Evolutionary conservation across 1,140 invertebrate genomes (phyloP).

Genomic region (Orius insidiosus): DNA sequence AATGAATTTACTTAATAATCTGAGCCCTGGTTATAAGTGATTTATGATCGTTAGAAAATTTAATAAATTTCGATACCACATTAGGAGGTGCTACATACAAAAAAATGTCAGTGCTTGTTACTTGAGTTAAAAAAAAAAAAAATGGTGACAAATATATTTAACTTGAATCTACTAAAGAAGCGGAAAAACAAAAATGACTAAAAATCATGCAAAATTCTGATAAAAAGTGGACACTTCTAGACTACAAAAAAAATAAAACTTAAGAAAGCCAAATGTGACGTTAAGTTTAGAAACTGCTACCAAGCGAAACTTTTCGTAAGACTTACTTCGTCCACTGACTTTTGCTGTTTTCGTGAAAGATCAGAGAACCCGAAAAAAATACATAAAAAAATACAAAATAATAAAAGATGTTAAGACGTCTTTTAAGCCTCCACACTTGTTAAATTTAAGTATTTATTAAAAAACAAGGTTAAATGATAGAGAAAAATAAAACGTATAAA

Average conservation of each 20-base stretch:
- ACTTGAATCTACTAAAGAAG: too few relatives aligned
- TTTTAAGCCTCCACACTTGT: too few relatives aligned
- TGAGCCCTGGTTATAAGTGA: too few relatives aligned
- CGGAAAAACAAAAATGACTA: not conserved
- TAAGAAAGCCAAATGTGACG: not conserved
- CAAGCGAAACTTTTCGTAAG: constrained; percentile 4
- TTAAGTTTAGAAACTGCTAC: constrained; percentile 11
- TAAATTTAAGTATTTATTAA: too few relatives aligned
- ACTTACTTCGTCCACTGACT: constrained; percentile 44
- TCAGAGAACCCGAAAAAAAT: constrained; percentile 19
- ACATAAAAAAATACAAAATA: constrained; percentile 1
- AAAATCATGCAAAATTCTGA: not conserved
- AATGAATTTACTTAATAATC: too few relatives aligned
- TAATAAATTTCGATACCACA: not conserved
- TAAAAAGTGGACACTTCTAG: not conserved
- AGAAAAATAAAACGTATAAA: not conserved
- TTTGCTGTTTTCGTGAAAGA: constrained; percentile 27
- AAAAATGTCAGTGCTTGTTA: too few relatives aligned
- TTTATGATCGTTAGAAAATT: not conserved
- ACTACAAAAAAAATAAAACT: constrained; percentile 2
- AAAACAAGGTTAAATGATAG: not conserved
- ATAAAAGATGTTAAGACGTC: not conserved
- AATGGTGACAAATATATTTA: too few relatives aligned
- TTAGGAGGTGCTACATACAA: too few relatives aligned
- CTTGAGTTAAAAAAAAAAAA: too few relatives aligned